Base-by-base conservation (phyloP, 2,797 vertebrate species). In the Cephalopachus bancanus region DNA sequence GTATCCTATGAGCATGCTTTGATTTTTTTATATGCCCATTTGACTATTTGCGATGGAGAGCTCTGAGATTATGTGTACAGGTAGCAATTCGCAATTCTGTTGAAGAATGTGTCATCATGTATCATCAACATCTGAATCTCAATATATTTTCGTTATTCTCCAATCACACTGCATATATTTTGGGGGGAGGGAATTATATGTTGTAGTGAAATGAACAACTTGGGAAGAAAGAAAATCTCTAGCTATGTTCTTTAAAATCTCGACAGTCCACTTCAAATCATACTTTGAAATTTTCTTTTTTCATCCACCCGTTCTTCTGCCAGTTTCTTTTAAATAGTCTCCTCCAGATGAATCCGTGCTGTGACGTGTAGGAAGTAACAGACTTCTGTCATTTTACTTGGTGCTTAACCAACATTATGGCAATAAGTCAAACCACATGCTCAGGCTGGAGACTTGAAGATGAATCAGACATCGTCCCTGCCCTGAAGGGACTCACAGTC, bases 101-200 rank as follows among this genome's bases (percentile, higher is more conserved):
- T 94, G 85, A 95, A 74, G 67, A 96, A 91, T 74, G 83, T 94
- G 30, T 85, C 57, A 55, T 59, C 74, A 95, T 55, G 72, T 74
- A 91, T 24, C 28, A 92, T 59, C 62, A 86, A 81, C 69, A 96
- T 49, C 65, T 80, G 49, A 96, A 93, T 94, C 69, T 91, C 93
- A 91, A 89, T 75, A 74, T 5, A 67, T 44, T 67, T 71, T 37
- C n/a, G 81, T 51, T 76, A 44, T 86, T 90, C 33, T 92, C 76
- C 92, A 67, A 9, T 78, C 71, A 80, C 7, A 71, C 10, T 20
- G 59, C 16, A 15, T 62, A 33, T 60, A 24, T 30, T n/a, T n/a
- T 30, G 10, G 6, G 30, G 44, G 28, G 24, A n/a, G 62, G 3
- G 57, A 85, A 94, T 69, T 86, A 71, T 33, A 74, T 24, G 55